Conservation (phyloP, 2,113 vertebrate genomes). For the Cranoglanis bouderius region DNA sequence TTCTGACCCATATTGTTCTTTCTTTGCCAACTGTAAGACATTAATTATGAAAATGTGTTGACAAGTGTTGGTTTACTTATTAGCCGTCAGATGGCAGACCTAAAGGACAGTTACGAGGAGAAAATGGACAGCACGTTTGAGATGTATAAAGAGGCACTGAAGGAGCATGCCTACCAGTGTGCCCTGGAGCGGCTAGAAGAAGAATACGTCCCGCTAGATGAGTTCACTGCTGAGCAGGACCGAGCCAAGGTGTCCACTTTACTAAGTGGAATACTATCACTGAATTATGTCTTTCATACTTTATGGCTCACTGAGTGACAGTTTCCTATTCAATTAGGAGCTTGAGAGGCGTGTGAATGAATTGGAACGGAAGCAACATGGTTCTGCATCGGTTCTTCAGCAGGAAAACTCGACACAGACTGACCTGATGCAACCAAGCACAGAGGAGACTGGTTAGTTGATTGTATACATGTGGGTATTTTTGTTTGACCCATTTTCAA, state of each 20-base stretch:
- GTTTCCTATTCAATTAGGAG: constrained; percentile 54
- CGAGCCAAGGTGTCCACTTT: constrained; percentile 76
- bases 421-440: neutral
- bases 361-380: constrained; percentile 53
- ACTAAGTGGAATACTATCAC: neutral
- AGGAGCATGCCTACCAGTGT: constrained; percentile 83
- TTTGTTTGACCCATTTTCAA: constrained; percentile 24
- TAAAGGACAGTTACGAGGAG: constrained; percentile 84
- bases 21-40: neutral
- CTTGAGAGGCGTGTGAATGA: constrained; percentile 63
- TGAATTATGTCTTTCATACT: neutral
- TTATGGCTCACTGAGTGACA: neutral
- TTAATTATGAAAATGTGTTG: neutral
- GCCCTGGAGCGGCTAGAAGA: constrained; percentile 84
- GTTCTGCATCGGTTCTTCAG: neutral
- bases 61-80: neutral
- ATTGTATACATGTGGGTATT: neutral
- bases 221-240: constrained; percentile 80
- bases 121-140: constrained; percentile 87
- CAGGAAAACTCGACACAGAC: constrained; percentile 58
- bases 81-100: constrained; percentile 81
- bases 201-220: constrained; percentile 80
- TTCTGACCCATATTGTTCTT: neutral
- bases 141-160: constrained; percentile 88
- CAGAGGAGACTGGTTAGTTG: constrained; percentile 37